Evolutionary conservation across 2,888 invertebrate genomes (phyloP).

Genomic region (Macrosiphum euphorbiae): DNA sequence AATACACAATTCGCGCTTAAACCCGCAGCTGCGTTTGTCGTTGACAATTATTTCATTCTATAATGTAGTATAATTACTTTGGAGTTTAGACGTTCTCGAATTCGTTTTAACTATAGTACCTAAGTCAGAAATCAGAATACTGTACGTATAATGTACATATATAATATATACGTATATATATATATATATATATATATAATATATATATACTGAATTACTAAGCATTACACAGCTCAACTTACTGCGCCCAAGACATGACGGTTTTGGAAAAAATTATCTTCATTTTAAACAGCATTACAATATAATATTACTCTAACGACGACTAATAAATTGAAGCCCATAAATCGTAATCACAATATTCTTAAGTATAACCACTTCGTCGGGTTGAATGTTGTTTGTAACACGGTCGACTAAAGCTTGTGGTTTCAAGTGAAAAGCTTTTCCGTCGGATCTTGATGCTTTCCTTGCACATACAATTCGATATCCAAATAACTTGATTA

Average conservation of each 20-base stretch:
- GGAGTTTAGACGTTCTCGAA: background rate
- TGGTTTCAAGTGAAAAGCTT: background rate
- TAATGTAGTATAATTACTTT: background rate
- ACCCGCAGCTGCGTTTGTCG: background rate
- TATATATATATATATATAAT: no score
- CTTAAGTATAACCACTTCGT: background rate
- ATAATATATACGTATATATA: no score
- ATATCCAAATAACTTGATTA: constrained; percentile 16
- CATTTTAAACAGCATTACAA: background rate
- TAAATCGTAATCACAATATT: background rate
- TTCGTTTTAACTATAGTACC: background rate
- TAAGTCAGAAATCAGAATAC: background rate
- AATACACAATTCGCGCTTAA: background rate
- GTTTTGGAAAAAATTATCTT: background rate
- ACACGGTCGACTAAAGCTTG: background rate
- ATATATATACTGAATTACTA: background rate
- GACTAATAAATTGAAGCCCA: background rate
- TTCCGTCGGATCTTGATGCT: background rate
- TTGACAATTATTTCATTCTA: background rate
- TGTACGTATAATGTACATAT: no score
- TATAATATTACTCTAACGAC: background rate
- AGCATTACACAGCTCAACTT: background rate
- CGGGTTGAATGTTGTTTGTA: background rate
- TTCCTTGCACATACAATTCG: background rate
- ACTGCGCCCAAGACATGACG: background rate